These are phyloP conservation scores for Caradrina kadenii DNA, from an alignment of 2,888 invertebrate genomes.

Conservation along the genomic window DNA sequence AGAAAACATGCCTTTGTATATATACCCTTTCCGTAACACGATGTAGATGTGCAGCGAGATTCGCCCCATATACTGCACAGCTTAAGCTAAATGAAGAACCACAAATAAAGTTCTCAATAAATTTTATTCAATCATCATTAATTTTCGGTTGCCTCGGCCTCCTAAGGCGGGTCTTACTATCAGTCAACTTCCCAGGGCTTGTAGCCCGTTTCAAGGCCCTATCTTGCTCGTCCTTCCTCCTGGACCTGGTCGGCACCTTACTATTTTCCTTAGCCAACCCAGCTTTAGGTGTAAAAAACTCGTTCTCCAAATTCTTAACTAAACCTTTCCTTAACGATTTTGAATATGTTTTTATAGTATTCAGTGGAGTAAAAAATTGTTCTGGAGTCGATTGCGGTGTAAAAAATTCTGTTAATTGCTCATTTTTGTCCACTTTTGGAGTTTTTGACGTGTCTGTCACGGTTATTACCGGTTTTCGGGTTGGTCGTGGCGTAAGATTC, in stretches of 20 bases:
- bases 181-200: slow-evolving; percentile 78
- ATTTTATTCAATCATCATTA: slow-evolving; percentile 49
- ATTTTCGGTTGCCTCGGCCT: slow-evolving; percentile 58
- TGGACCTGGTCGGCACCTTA: slow-evolving; percentile 31
- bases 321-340: slow-evolving; percentile 73
- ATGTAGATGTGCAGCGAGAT: too few species aligned
- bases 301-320: slow-evolving; percentile 81
- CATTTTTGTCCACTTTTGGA: slow-evolving; percentile 25
- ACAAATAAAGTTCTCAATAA: slow-evolving; percentile 26
- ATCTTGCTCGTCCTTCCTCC: slow-evolving; percentile 51
- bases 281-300: slow-evolving; percentile 76
- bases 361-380: slow-evolving; percentile 81
- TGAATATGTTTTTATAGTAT: slow-evolving; percentile 77
- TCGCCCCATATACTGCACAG: too few species aligned
- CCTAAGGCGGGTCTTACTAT: slow-evolving; percentile 59
- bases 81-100: slow-evolving; percentile 13
- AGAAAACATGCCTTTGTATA: too few species aligned
- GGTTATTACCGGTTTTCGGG: slow-evolving; percentile 66
- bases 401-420: slow-evolving; percentile 67
- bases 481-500: slow-evolving; percentile 75
- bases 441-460: slow-evolving; percentile 67
- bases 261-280: slow-evolving; percentile 27
- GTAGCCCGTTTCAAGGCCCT: slow-evolving; percentile 73
- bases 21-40: too few species aligned
- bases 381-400: slow-evolving; percentile 78